Evolutionary conservation across 2,113 vertebrate species (phyloP), one percentile per base, ranked within the genome.

Genomic region (Coreoperca whiteheadi): DNA sequence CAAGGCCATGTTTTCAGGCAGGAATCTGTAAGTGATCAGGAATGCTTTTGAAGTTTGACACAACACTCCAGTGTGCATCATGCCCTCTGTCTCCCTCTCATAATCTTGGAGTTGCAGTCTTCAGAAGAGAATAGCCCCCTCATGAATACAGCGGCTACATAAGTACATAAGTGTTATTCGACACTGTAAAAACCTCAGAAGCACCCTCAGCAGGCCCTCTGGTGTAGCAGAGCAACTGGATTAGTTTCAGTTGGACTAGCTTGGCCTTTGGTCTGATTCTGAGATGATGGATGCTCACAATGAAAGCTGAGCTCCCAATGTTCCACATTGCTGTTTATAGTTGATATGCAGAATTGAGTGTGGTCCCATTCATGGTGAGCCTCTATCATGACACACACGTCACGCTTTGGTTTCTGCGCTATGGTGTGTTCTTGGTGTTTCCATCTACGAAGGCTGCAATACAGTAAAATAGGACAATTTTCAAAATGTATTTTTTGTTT

Each of bases 41-140:
- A 95, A 95, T 95, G 91, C 87, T 73, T 95, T 94, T 94, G 94
- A 95, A 94, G 92, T 89, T 65, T 56, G 63, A 88, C 86, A 88
- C 81, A 92, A 78, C 84, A 73, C 83, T 37, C 50, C 73, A 21
- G 11, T 71, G 75, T 73, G 53, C 53, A 79, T 84, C 77, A 69
- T 48, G 18, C 71, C 51, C 39, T 25, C 39, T n/a, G n/a, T 71
- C 59, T 28, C 43, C 69, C 82, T 85, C 87, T 91, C 84, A 88
- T 87, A 85, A 85, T 81, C 83, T 73, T 21, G 4, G 71, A 75
- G 53, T 8, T 41, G 48, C 32, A 20, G 37, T 48, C 64, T 75
- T 88, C 43, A 73, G 41, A 73, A 87, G 71, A 79, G 80, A 84
- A 63, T 8, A 70, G 77, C 69, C 63, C 54, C 63, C 63, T 61